Evolutionary conservation across 1,140 invertebrate genomes (phyloP).

Genomic region (Apis florea): DNA sequence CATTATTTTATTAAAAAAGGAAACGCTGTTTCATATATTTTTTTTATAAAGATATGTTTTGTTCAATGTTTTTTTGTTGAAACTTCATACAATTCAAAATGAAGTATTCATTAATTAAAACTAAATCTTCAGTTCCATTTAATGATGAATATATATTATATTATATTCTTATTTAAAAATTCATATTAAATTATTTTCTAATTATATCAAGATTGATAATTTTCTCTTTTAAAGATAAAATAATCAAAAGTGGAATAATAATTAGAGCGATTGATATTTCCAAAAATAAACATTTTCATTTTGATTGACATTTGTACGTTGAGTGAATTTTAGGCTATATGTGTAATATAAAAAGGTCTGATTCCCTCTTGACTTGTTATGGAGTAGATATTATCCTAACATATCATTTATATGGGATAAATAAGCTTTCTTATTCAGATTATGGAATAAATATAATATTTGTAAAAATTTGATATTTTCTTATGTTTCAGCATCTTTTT

Average conservation of each 20-base stretch:
- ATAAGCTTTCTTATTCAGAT: background rate
- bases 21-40: background rate
- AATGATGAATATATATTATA: background rate
- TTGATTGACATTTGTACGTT: background rate
- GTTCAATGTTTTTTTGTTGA: background rate
- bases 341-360: background rate
- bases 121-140: background rate
- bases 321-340: constrained; percentile 2
- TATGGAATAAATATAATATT: background rate
- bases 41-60: background rate
- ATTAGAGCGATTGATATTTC: background rate
- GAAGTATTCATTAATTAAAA: background rate
- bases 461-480: too few species aligned
- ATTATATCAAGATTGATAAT: too few species aligned
- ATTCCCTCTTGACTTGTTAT: background rate
- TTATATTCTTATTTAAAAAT: background rate
- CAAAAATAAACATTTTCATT: background rate
- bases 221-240: background rate
- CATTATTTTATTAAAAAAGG: background rate
- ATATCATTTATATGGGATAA: constrained; percentile 13
- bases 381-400: background rate
- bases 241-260: background rate
- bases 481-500: too few species aligned
- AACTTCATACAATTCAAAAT: background rate
- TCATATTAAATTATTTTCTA: background rate